Base-by-base conservation (phyloP, 1,140 invertebrate genomes). In the Cepaea nemoralis region DNA sequence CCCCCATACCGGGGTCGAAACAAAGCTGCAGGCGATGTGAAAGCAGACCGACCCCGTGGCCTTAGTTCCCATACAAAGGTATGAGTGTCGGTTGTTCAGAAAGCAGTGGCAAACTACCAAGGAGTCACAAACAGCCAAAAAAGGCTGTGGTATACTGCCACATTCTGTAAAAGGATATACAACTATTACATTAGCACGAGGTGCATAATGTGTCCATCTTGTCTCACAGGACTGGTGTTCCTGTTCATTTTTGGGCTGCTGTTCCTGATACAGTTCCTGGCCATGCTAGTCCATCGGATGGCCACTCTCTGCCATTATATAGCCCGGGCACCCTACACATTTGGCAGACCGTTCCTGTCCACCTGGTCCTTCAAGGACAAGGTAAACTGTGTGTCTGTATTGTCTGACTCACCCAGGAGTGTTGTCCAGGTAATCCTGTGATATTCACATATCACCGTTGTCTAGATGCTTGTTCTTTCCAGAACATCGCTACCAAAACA, bases 221-320 rank as follows among this genome's bases (percentile, higher is more conserved):
- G 12, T 6, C 27, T 35, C 66, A 2, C 81, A 89, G 92, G 92
- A 39, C 84, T 93, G 19, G 88, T 91, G 5, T 92, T 93, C 82
- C 84, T 93, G 6, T 77, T 91, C 12, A 89, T 93, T 27, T 93
- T 93, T 77, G 90, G 88, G 33, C 45, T 91, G 1, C 86, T 93
- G 22, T 86, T 93, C 31, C 79, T 92, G 16, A 84, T 93, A 37
- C 92, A 93, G 82, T 91, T 93, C 81, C 59, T 92, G 10, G 88
- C 88, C 19, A 93, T 93, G 92, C 71, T 93, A 40, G 85, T 92
- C 10, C 92, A 93, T 82, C 85, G 92, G 85, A 98, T 99, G 88
- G 97, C 96, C 87, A 99, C 98, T 3, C 92, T 99, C 39, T 96
- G 97, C 0, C 98, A 99, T 90, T 99, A 99, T 87, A 93, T 99